These are phyloP conservation scores for Semnornis frantzii DNA, from an alignment of 2,113 vertebrate species.

Conservation along the genomic window DNA sequence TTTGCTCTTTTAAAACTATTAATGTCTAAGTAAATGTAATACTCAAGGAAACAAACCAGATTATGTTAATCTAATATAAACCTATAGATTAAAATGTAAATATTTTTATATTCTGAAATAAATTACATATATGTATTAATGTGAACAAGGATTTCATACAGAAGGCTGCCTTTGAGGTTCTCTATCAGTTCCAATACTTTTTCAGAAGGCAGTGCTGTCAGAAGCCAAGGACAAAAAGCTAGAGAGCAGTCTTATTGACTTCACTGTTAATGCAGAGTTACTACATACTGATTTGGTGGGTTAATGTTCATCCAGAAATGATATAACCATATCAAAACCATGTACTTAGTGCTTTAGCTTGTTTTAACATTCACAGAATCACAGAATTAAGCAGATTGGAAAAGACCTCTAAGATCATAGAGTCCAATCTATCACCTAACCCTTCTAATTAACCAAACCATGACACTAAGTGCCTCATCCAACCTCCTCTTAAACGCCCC, in stretches of 20 bases:
- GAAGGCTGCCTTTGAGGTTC: neutral
- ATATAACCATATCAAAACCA: neutral
- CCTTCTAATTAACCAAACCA: too few species aligned
- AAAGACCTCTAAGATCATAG: too few species aligned
- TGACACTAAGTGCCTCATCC: too few species aligned
- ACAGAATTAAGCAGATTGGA: too few species aligned
- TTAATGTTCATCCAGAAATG: neutral
- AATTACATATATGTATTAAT: neutral
- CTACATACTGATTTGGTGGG: neutral
- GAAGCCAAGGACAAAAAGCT: neutral
- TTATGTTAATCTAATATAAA: neutral
- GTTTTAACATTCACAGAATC: neutral
- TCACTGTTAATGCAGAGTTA: neutral
- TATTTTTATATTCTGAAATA: neutral
- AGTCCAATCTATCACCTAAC: too few species aligned
- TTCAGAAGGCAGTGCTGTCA: neutral
- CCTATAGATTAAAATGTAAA: neutral
- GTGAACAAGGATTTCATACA: neutral
- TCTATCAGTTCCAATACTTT: neutral
- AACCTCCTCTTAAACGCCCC: too few species aligned
- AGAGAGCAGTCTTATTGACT: neutral
- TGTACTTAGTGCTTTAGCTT: neutral
- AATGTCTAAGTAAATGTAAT: neutral
- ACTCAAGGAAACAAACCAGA: neutral
- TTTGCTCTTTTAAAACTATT: neutral